A percentile compares a stretch with the other conserved stretches of the same genome.
phyloP scores from a whole-genome alignment of 2,797 vertebrate species.

The Anas georgica region DNA sequence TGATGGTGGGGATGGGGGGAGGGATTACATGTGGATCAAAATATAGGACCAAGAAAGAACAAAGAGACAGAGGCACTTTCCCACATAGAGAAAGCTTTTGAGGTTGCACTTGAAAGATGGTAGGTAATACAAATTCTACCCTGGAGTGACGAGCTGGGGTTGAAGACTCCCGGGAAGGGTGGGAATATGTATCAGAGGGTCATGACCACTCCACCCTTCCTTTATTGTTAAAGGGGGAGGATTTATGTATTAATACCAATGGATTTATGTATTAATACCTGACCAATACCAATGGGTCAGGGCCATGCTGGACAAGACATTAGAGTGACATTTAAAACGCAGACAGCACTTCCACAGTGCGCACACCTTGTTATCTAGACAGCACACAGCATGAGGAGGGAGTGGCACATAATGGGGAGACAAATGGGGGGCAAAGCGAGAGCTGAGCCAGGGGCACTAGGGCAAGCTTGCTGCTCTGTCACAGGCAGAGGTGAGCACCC shows the following conservation, averaged over 20 bases:
- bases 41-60: background rate
- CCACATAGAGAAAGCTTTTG: background rate
- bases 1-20: no score
- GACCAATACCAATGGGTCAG: slow-evolving; percentile 9
- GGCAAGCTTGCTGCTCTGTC: background rate
- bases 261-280: slow-evolving; percentile 24
- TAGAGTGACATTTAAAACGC: background rate
- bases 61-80: background rate
- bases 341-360: background rate
- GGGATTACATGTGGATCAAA: background rate
- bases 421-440: background rate
- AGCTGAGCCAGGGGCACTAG: background rate
- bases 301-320: background rate
- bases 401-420: background rate
- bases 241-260: slow-evolving; percentile 23
- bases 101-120: background rate
- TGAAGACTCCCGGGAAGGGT: background rate
- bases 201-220: background rate
- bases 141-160: background rate
- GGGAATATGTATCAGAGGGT: background rate
- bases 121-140: background rate
- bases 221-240: background rate
- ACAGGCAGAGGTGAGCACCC: background rate
- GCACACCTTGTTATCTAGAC: background rate
- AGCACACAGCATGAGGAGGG: background rate